Base-by-base conservation (phyloP, 1,140 invertebrate species). In the Chrysopa pallens region DNA sequence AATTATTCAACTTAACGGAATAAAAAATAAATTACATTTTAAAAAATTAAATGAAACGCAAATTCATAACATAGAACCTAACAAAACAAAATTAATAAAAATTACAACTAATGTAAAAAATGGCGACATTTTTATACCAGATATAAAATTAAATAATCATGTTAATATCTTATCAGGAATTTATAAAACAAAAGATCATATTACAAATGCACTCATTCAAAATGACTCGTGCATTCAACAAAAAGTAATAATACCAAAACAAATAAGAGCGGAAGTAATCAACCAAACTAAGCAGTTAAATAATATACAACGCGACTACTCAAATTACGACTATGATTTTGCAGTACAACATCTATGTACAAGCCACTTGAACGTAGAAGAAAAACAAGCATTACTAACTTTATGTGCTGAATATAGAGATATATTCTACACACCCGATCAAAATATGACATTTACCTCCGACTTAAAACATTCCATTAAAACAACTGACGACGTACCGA, bases 391-490 rank as follows among this genome's bases (percentile, higher is more conserved):
- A 9, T 27, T 52, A 29, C 35, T 37, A 4, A 27, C 39, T 6
- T 31, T 48, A 14, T 45, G 42, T 36, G 38, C 36, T 29, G 36
- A 46, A 36, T 50, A 38, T 43, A 17, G 36, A 8, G 14, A 46
- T 43, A 43, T 43, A 8, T 46, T 46, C 29, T 40, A 43, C 33
- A 11, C 29, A 38, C 12, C 33, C 5, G 31, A 46, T 28, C 13
- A 46, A 17, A 36, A 39, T 17, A 14, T 45, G 11, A 46, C 41
- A 29, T 43, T 43, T 39, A 46, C 45, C 13, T 39, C 43, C 39
- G 15, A 31, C 38, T 36, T 51, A 15, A 45, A 46, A 47, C 49
- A 54, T 42, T 29, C 46, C 41, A 55, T 57, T 17, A 29, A 31
- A 11, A 48, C 47, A 39, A 48, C 17, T 13, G 38, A 43, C 28